Percentiles rank a stretch among this genome's conserved stretches.
Conservation (phyloP, 1,140 invertebrate genomes). For the Helicoverpa armigera region DNA sequence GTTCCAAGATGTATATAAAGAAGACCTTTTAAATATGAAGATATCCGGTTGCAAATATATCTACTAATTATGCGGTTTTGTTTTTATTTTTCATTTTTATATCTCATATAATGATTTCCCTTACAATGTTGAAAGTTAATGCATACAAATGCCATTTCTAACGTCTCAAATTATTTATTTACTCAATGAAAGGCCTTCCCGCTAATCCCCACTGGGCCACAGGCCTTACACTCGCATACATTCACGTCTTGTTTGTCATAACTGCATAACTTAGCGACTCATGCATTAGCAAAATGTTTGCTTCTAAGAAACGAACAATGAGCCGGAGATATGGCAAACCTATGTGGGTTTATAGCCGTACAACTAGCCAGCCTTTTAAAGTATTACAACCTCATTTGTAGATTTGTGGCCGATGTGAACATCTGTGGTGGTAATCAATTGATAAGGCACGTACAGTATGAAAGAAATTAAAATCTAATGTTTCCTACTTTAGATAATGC, state of each 20-base stretch:
- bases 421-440: neutral
- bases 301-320: slow-evolving; percentile 26
- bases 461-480: neutral
- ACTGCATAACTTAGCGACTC: slow-evolving; percentile 46
- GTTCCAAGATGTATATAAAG: neutral
- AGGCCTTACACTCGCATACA: neutral
- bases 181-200: too few species aligned
- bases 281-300: slow-evolving; percentile 34
- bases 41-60: too few species aligned
- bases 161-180: too few species aligned
- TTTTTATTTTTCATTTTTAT: too few species aligned
- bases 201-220: neutral
- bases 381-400: neutral
- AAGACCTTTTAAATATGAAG: too few species aligned
- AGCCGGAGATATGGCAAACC: slow-evolving; percentile 1
- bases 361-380: neutral
- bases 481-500: too few species aligned
- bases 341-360: slow-evolving; percentile 24
- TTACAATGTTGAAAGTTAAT: too few species aligned
- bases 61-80: too few species aligned
- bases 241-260: slow-evolving; percentile 49
- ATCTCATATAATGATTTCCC: too few species aligned
- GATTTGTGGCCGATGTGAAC: neutral
- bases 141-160: too few species aligned
- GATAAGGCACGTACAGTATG: neutral